These are phyloP conservation scores for Orussus abietinus DNA, from an alignment of 1,140 invertebrate species.

Conservation along the genomic window DNA sequence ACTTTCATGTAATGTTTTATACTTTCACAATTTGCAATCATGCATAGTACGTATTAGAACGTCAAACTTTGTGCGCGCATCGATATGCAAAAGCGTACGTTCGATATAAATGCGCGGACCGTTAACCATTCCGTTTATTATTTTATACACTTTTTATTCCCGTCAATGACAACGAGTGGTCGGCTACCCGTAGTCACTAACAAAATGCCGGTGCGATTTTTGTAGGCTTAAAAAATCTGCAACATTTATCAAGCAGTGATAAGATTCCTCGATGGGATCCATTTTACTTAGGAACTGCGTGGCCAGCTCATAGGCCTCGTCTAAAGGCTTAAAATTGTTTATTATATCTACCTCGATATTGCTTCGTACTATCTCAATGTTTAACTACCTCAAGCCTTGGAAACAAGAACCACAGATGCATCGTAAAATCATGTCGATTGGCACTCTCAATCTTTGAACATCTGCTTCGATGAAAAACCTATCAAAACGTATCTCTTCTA, in stretches of 20 bases:
- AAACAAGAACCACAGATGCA: too few relatives aligned
- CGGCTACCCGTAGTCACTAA: background rate
- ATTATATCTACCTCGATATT: background rate
- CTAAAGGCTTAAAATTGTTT: background rate
- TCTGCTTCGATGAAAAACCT: too few relatives aligned
- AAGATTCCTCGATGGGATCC: background rate
- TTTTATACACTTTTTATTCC: too few relatives aligned
- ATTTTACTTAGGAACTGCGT: background rate
- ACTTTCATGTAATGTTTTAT: conserved; percentile 35
- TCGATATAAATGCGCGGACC: too few relatives aligned
- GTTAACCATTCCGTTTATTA: too few relatives aligned
- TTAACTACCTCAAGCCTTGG: background rate
- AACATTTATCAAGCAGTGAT: background rate
- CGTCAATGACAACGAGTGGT: background rate
- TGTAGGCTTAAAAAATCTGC: background rate
- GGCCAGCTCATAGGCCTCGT: background rate
- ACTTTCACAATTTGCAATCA: conserved; percentile 41
- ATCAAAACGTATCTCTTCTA: too few relatives aligned
- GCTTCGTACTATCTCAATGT: background rate
- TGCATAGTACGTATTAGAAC: conserved; percentile 25
- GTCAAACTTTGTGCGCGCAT: conserved; percentile 24
- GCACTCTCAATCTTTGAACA: too few relatives aligned
- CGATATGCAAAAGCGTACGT: conserved; percentile 41
- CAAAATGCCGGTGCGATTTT: background rate
- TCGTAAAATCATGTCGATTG: too few relatives aligned